These are phyloP conservation scores for Hypena proboscidalis DNA, from an alignment of 2,888 invertebrate genomes.

Conservation along the genomic window DNA sequence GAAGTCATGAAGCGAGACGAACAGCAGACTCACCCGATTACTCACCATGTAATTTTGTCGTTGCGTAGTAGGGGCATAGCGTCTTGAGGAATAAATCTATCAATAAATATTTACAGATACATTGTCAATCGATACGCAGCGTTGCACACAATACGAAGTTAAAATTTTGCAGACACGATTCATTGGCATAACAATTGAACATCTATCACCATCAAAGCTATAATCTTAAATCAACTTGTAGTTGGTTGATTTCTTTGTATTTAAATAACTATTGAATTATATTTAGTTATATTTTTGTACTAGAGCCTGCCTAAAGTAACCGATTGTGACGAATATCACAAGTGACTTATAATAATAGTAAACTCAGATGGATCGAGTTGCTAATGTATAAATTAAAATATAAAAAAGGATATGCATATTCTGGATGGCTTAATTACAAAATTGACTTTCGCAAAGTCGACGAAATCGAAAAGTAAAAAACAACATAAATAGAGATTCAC, in stretches of 20 bases:
- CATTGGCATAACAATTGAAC: constrained; percentile 55
- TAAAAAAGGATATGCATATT: no score
- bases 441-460: no score
- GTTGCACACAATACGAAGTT: constrained; percentile 71
- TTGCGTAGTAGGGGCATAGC: constrained; percentile 56
- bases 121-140: constrained; percentile 71
- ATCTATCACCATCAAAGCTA: constrained; percentile 37
- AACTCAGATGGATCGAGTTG: no score
- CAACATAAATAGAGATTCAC: no score
- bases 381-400: no score
- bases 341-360: no score
- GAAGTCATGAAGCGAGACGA: constrained; percentile 70
- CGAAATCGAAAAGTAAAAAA: no score
- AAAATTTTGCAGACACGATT: constrained; percentile 67
- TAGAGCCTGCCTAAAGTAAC: no score
- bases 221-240: constrained; percentile 8
- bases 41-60: constrained; percentile 78
- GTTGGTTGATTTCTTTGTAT: constrained; percentile 2
- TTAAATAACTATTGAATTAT: no score
- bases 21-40: constrained; percentile 74
- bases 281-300: no score
- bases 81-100: constrained; percentile 72
- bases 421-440: no score
- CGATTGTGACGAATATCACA: no score
- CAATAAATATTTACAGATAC: constrained; percentile 76